Percentiles rank a stretch among this genome's conserved stretches.
These are phyloP conservation scores for Sebastes oblongus DNA, from an alignment of 2,797 vertebrate genomes.

Conservation along the genomic window DNA sequence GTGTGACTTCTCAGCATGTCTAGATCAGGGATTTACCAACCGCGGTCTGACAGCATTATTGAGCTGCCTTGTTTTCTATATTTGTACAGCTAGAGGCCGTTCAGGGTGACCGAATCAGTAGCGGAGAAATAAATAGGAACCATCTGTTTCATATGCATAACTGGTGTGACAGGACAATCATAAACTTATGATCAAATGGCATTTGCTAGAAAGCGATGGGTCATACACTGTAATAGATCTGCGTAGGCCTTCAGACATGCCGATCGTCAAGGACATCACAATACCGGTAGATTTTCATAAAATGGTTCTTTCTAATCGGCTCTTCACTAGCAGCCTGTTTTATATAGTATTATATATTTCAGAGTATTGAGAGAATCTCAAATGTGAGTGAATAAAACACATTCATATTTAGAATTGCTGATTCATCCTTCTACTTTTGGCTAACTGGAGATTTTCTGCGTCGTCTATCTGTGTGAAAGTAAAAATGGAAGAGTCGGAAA, in stretches of 20 bases:
- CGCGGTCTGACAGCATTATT: slow-evolving; percentile 11
- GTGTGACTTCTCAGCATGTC: slow-evolving; percentile 4
- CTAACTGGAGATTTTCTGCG: neutral
- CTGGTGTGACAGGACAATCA: slow-evolving; percentile 8
- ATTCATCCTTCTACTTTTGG: neutral
- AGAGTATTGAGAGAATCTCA: neutral
- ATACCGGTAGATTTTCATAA: neutral
- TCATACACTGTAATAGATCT: neutral
- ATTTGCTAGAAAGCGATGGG: neutral
- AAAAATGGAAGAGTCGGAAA: too few relatives aligned
- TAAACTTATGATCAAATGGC: neutral
- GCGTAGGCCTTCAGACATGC: neutral
- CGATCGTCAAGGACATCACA: neutral
- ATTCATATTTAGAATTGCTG: neutral
- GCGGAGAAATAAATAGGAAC: slow-evolving; percentile 26
- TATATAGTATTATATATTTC: neutral
- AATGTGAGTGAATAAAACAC: neutral
- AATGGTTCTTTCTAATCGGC: neutral
- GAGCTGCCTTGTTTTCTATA: slow-evolving; percentile 11
- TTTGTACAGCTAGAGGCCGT: slow-evolving; percentile 19
- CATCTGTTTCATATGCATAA: slow-evolving; percentile 35
- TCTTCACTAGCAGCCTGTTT: neutral
- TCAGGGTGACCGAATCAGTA: slow-evolving; percentile 20
- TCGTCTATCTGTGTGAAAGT: neutral
- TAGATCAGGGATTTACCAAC: slow-evolving; percentile 31